Percentiles rank a stretch among this genome's conserved stretches.
Conservation (phyloP, 2,888 invertebrate species). For the Chymomyza caudatula region DNA sequence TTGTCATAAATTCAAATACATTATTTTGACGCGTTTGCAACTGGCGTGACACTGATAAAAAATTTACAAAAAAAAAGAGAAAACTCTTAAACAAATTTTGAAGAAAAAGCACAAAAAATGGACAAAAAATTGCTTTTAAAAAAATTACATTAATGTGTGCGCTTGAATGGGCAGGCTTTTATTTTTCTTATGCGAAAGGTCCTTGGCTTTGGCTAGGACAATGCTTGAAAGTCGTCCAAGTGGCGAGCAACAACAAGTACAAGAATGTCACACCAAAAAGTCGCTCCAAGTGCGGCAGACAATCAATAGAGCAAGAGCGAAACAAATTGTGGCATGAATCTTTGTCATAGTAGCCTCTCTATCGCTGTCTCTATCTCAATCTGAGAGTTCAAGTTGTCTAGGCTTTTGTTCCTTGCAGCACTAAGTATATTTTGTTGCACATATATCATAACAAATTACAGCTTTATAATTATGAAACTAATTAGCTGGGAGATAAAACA, state of each 20-base stretch:
- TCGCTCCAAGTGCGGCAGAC: slow-evolving; percentile 53
- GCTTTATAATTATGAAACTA: slow-evolving; percentile 63
- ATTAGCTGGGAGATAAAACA: slow-evolving; percentile 61
- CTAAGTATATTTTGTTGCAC: no score
- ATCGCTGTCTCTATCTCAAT: slow-evolving; percentile 17
- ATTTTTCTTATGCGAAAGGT: slow-evolving; percentile 45
- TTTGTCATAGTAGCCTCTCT: slow-evolving; percentile 42
- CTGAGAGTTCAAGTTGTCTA: slow-evolving; percentile 9
- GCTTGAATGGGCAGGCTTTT: slow-evolving; percentile 63
- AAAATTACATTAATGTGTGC: slow-evolving; percentile 68
- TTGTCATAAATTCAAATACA: slow-evolving; percentile 63
- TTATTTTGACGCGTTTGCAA: slow-evolving; percentile 24
- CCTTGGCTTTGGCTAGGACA: slow-evolving; percentile 47
- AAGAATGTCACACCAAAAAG: slow-evolving; percentile 26
- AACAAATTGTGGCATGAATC: slow-evolving; percentile 62
- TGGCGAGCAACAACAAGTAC: slow-evolving; percentile 46
- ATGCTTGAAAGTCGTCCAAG: slow-evolving; percentile 51
- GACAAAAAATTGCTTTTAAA: slow-evolving; percentile 59
- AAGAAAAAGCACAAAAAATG: not conserved
- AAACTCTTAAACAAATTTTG: not conserved
- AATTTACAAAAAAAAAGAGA: not conserved
- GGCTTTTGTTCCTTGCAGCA: slow-evolving; percentile 15
- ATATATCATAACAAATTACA: slow-evolving; percentile 53
- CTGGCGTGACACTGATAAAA: slow-evolving; percentile 58
- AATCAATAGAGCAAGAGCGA: slow-evolving; percentile 56